These are phyloP conservation scores for Hylia prasina DNA, from an alignment of 2,113 vertebrate species.

Conservation along the genomic window DNA sequence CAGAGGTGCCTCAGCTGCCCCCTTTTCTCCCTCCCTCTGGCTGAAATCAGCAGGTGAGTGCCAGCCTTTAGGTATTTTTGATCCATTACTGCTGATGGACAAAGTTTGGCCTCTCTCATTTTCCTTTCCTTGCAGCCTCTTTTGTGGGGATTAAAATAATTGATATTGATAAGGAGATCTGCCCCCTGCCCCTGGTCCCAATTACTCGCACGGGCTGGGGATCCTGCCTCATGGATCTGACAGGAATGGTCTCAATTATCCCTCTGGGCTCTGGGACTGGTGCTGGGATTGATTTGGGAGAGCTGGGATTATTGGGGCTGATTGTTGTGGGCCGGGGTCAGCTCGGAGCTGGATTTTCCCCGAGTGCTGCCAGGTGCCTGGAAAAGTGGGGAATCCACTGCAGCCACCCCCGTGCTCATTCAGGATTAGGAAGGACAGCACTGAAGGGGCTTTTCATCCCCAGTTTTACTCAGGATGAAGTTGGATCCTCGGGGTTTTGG, in stretches of 20 bases:
- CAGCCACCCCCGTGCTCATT: background rate
- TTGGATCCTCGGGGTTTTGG: accelerated
- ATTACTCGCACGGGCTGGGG: background rate
- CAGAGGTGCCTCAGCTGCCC: background rate
- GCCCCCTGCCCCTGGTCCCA: slow-evolving; percentile 19
- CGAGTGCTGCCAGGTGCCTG: background rate
- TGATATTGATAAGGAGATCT: slow-evolving; percentile 35
- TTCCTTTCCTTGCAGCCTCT: background rate
- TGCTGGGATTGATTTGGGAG: slow-evolving; percentile 38
- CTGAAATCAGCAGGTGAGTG: slow-evolving; percentile 4
- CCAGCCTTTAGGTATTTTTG: background rate
- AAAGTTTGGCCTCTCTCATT: background rate
- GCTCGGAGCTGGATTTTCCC: background rate
- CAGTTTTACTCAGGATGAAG: background rate
- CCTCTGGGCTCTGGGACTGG: background rate
- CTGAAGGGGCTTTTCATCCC: background rate
- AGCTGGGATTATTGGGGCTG: background rate
- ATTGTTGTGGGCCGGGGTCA: slow-evolving; percentile 36
- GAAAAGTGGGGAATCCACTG: background rate
- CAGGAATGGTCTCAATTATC: slow-evolving; percentile 52
- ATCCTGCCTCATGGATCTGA: background rate
- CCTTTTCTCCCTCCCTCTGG: background rate
- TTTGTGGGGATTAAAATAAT: slow-evolving; percentile 33
- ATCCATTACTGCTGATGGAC: background rate
- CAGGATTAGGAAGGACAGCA: accelerated